A percentile compares a stretch with the other conserved stretches of the same genome.
These are phyloP conservation scores for Listronotus bonariensis DNA, from an alignment of 1,140 invertebrate genomes.

Conservation along the genomic window DNA sequence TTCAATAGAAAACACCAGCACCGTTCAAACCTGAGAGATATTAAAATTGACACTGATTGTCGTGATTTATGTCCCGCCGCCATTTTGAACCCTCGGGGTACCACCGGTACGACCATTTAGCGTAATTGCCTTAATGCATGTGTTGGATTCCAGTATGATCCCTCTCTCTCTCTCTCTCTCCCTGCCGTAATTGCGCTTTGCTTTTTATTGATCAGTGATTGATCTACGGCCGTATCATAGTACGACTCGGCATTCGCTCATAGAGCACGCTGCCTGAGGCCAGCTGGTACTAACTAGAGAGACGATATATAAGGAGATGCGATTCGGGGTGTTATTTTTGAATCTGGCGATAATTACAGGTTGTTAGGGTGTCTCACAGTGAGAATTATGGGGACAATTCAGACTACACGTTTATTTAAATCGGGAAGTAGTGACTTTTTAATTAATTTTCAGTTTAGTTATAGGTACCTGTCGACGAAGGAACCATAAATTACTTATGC, in stretches of 20 bases:
- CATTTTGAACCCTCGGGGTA: conserved; percentile 27
- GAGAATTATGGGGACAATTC: too few species aligned
- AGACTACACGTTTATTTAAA: too few species aligned
- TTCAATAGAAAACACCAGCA: conserved; percentile 16
- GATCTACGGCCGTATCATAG: conserved; percentile 20
- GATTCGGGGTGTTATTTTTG: too few species aligned
- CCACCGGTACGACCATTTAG: conserved; percentile 33
- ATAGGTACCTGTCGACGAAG: too few species aligned
- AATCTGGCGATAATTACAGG: too few species aligned
- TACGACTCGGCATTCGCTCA: conserved; percentile 20
- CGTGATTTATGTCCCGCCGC: conserved; percentile 29
- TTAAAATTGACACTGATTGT: conserved; percentile 36
- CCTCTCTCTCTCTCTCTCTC: conserved; percentile 1
- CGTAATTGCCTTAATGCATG: conserved; percentile 35
- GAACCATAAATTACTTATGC: too few species aligned
- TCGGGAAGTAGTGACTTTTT: too few species aligned
- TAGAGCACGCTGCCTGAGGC: conserved; percentile 8
- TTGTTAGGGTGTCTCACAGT: too few species aligned
- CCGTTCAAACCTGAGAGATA: conserved; percentile 15
- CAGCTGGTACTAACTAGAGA: too few species aligned
- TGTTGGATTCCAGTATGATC: conserved; percentile 37
- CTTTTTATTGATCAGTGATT: conserved; percentile 36
- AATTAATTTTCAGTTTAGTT: too few species aligned
- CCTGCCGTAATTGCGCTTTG: conserved; percentile 18
- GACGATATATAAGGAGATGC: too few species aligned